Evolutionary conservation across 2,113 vertebrate genomes (phyloP), one percentile per base, ranked within the genome.

Genomic region (Nycticryphes semicollaris): DNA sequence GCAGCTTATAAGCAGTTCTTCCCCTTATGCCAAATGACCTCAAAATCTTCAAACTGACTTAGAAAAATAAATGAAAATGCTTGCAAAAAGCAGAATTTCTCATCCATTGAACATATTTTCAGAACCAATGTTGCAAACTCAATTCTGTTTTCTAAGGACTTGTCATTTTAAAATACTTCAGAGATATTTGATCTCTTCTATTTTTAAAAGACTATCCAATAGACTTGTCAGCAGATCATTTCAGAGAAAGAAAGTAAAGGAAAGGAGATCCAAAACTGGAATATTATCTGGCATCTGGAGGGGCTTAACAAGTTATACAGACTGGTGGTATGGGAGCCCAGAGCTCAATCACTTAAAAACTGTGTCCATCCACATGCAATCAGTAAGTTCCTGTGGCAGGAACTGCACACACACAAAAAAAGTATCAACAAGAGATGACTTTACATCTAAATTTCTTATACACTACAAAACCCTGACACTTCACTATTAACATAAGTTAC

Each of bases 181-280:
- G n/a, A n/a, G 66, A 63, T 70, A 95, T 3, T 39, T 56, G 59
- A 91, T 82, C 28, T 77, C 59, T 69, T 83, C 59, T 84, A 12
- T 67, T 87, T 81, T 87, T 89, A 87, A 77, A 80, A 87, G 76
- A n/a, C n/a, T n/a, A n/a, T n/a, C n/a, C n/a, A n/a, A n/a, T n/a
- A n/a, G n/a, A n/a, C n/a, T n/a, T n/a, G n/a, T n/a, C 76, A 91
- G 41, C 45, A 89, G 86, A 76, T 31, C 80, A 84, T 45, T 86
- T 73, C 17, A 75, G 31, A 73, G 57, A 69, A 92, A 72, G n/a
- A 82, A 89, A 83, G 41, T 4, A 84, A 80, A 56, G 25, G 5
- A 72, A 93, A 73, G 50, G 45, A 66, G 27, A 77, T 31, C 19
- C 31, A 81, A 16, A 31, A 84, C 6, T 5, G 28, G 59, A 87